These are phyloP conservation scores for Hippocampus abdominalis DNA, from an alignment of 2,113 vertebrate genomes.

Conservation along the genomic window DNA sequence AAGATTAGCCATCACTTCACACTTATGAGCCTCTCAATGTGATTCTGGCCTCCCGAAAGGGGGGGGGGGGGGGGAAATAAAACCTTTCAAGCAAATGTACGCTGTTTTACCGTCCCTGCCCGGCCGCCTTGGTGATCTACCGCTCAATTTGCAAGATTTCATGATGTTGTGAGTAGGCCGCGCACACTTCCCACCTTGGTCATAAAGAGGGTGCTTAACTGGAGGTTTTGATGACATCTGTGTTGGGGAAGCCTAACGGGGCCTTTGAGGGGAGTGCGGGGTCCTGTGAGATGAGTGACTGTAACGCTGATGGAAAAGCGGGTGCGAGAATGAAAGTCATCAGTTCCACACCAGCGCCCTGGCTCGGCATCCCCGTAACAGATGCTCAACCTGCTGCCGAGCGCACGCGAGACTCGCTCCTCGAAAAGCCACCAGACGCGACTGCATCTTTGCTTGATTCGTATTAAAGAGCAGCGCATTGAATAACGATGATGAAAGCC, in stretches of 20 bases:
- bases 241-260: background rate
- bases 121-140: background rate
- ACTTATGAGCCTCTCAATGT: slow-evolving; percentile 19
- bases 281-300: background rate
- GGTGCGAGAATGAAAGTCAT: slow-evolving; percentile 16
- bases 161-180: slow-evolving; percentile 10
- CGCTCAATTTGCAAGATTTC: slow-evolving; percentile 19
- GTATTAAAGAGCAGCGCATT: background rate
- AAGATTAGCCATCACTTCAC: slow-evolving; percentile 49
- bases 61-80: slow-evolving; percentile 4
- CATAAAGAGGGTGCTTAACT: background rate
- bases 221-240: background rate
- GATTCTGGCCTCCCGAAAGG: slow-evolving; percentile 27
- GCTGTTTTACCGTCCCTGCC: background rate
- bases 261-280: no score
- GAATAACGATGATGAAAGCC: background rate
- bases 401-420: background rate
- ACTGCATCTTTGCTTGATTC: background rate
- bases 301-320: slow-evolving; percentile 26
- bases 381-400: slow-evolving; percentile 46
- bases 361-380: slow-evolving; percentile 35
- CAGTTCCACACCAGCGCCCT: slow-evolving; percentile 8
- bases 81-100: slow-evolving; percentile 11
- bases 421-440: background rate
- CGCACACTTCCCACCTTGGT: background rate